Conservation (phyloP, 2,888 invertebrate genomes). For the Cosmia pyralina region DNA sequence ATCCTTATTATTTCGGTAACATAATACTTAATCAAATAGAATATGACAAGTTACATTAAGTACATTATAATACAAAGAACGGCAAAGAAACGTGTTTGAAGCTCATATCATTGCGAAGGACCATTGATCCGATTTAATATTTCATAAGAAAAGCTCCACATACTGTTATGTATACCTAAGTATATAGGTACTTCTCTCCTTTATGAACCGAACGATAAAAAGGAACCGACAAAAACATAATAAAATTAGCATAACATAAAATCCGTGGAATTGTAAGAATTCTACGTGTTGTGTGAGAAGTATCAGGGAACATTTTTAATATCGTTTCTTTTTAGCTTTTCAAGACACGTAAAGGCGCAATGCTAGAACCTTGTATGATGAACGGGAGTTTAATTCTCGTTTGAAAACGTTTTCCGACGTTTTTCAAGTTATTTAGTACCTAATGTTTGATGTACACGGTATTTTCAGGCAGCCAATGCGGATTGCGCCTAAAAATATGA, state of each 20-base stretch:
- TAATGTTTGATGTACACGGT: not conserved
- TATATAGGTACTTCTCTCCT: conserved; percentile 57
- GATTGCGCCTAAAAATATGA: not conserved
- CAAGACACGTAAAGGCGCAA: conserved; percentile 39
- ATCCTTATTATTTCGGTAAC: conserved; percentile 1
- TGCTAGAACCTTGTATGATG: not conserved
- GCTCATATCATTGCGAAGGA: not conserved
- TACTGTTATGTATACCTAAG: conserved; percentile 52
- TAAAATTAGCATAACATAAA: conserved; percentile 71
- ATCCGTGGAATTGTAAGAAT: conserved; percentile 44
- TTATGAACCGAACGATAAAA: conserved; percentile 60
- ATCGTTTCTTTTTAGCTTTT: conserved; percentile 25
- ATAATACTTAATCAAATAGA: conserved; percentile 11
- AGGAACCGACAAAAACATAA: conserved; percentile 67
- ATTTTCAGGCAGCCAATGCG: not conserved
- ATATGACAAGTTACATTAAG: not conserved
- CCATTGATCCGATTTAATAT: conserved; percentile 44
- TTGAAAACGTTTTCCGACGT: not conserved
- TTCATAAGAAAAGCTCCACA: conserved; percentile 25
- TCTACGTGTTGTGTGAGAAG: conserved; percentile 37
- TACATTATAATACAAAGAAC: conserved; percentile 6
- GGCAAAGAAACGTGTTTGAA: conserved; percentile 5
- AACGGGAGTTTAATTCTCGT: not conserved
- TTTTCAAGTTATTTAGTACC: not conserved
- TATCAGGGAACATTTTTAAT: conserved; percentile 45